Evolutionary conservation across 2,797 vertebrate species (phyloP), one percentile per base, ranked within the genome.

Genomic region (Danio choprae): DNA sequence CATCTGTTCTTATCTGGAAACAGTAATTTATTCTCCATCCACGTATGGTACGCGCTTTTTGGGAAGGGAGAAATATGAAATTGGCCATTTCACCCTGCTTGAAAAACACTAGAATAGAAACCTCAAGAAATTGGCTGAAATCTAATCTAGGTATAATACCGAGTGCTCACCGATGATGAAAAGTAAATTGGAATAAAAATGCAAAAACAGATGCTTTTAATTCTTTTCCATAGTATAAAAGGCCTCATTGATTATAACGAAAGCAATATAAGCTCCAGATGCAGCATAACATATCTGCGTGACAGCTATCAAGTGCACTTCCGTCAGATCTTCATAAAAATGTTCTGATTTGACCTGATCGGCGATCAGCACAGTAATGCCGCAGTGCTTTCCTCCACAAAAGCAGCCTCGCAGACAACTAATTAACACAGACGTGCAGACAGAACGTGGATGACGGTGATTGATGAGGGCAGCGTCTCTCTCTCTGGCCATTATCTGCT

Each of bases 1-100:
- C 76, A 78, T 78, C 65, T 78, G 76, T 70, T 58, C 18, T 71
- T 55, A 71, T 67, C 75, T 59, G 41, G 44, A 43, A 50, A 15
- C 44, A 59, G 44, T 69, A 12, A 22, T 78, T 43, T 60, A 70
- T 78, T 60, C 55, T 78, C 44, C 18, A 69, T 48, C 29, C 65
- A 60, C 5, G n/a, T 59, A 48, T 50, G 43, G 16, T 77, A 58
- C 63, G 38, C 20, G n/a, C 65, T 56, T 76, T 53, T 43, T 1
- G 10, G 5, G 7, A 18, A 1, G 16, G 5, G 7, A 18, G 7
- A 67, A 44, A 75, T 63, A 12, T 63, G 7, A 64, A 56, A 13
- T 55, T 53, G 9, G 20, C 50, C 41, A 38, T 18, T 67, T 55
- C 40, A 63, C n/a, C 20, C 16, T 11, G 3, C 9, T 48, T 29